Evolutionary conservation across 2,888 invertebrate species (phyloP).

Genomic region (Galerucella nymphaeae): DNA sequence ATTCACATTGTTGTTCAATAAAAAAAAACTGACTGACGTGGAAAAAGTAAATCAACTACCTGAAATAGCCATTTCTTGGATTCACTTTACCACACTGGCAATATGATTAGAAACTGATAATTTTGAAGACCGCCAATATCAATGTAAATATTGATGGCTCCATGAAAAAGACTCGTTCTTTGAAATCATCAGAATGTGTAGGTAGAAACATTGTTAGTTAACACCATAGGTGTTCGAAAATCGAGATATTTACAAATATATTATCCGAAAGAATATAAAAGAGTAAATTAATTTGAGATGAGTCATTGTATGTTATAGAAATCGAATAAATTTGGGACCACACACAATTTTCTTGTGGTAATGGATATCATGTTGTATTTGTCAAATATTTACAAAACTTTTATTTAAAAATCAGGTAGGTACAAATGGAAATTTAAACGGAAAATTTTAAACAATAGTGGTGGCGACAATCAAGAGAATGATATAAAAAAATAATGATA

Average conservation of each 20-base stretch:
- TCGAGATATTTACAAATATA: constrained; percentile 21
- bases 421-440: too few relatives aligned
- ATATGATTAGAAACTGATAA: constrained; percentile 15
- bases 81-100: not conserved
- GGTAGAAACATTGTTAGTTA: constrained; percentile 22
- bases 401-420: too few relatives aligned
- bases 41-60: not conserved
- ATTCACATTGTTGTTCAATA: not conserved
- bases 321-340: constrained; percentile 32
- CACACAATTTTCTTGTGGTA: constrained; percentile 18
- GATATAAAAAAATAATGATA: too few relatives aligned
- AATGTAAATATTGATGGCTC: not conserved
- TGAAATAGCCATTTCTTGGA: not conserved
- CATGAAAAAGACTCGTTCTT: constrained; percentile 10
- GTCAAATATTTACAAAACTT: not conserved
- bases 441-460: too few relatives aligned
- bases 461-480: too few relatives aligned
- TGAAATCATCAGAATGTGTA: constrained; percentile 10
- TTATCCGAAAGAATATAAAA: constrained; percentile 17
- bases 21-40: not conserved
- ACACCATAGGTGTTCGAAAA: constrained; percentile 23
- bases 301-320: constrained; percentile 23
- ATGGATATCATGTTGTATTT: not conserved
- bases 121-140: constrained; percentile 8
- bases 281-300: constrained; percentile 23